These are phyloP conservation scores for Papilio demoleus DNA, from an alignment of 2,888 invertebrate species.

Conservation along the genomic window DNA sequence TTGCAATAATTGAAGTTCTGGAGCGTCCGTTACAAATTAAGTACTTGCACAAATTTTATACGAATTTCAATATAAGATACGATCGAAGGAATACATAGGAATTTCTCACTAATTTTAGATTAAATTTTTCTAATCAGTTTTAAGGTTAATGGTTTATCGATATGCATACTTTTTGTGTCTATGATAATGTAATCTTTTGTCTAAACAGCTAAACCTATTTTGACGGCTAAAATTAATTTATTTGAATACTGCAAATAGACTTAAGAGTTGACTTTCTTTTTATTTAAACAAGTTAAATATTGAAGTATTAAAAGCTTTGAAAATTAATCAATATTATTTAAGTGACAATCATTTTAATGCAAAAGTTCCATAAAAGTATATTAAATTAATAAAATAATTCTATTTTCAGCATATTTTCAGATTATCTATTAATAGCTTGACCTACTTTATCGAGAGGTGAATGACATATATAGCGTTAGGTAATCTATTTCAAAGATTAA, in stretches of 20 bases:
- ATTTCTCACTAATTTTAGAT: too few relatives aligned
- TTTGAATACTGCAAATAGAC: neutral
- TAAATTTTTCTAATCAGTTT: too few relatives aligned
- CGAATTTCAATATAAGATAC: neutral
- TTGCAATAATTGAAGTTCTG: conserved; percentile 27
- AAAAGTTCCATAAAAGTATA: neutral
- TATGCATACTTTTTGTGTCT: too few relatives aligned
- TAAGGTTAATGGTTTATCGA: too few relatives aligned
- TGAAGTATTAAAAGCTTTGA: conserved; percentile 1
- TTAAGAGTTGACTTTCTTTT: neutral
- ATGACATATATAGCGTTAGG: conserved; percentile 4
- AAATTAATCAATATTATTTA: neutral
- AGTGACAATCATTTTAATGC: neutral
- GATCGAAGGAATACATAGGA: neutral
- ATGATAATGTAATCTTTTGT: neutral
- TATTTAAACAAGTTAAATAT: neutral
- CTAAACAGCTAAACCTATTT: neutral
- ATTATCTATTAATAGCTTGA: conserved; percentile 18
- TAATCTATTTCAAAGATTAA: conserved; percentile 1
- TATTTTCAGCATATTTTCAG: neutral
- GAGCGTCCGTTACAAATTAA: neutral
- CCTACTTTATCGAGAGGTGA: conserved; percentile 27
- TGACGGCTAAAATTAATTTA: neutral
- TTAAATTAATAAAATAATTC: neutral
- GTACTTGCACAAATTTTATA: too few relatives aligned